phyloP scores from a whole-genome alignment of 2,113 vertebrate species.

The Oceanodroma tethys region DNA sequence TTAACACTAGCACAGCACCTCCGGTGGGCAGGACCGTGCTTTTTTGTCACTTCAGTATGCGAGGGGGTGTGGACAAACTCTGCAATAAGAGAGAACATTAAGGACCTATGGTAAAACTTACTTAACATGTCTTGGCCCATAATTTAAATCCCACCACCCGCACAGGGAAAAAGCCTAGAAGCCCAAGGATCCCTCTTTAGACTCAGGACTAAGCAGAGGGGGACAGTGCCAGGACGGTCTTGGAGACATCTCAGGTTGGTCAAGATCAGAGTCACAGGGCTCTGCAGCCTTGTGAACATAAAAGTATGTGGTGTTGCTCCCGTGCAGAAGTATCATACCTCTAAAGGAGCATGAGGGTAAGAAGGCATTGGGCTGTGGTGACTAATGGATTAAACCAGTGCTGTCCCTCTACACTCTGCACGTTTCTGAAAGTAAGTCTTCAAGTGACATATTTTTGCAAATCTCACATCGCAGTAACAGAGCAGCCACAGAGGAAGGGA shows the following conservation, averaged over 20 bases:
- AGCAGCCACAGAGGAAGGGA: not conserved
- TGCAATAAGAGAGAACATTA: not conserved
- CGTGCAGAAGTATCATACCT: not conserved
- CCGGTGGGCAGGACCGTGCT: not conserved
- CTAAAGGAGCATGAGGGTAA: not conserved
- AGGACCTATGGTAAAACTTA: not conserved
- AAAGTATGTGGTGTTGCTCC: not conserved
- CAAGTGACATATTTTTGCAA: not conserved
- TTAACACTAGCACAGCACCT: not conserved
- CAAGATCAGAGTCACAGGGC: not conserved
- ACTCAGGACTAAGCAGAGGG: not conserved
- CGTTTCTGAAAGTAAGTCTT: not conserved
- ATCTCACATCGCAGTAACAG: not conserved
- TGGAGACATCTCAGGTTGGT: not conserved
- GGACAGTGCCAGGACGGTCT: not conserved
- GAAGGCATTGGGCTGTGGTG: not conserved
- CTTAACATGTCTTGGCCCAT: not conserved
- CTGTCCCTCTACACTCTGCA: not conserved
- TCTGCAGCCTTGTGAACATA: not conserved
- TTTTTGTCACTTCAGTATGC: not conserved
- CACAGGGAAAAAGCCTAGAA: not conserved
- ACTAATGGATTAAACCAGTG: not conserved
- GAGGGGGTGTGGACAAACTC: not conserved
- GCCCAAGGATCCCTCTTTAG: not conserved
- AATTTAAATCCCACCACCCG: not conserved